Evolutionary conservation across 2,113 vertebrate genomes (phyloP), one percentile per base, ranked within the genome.

Genomic region (Oxyruncus cristatus): DNA sequence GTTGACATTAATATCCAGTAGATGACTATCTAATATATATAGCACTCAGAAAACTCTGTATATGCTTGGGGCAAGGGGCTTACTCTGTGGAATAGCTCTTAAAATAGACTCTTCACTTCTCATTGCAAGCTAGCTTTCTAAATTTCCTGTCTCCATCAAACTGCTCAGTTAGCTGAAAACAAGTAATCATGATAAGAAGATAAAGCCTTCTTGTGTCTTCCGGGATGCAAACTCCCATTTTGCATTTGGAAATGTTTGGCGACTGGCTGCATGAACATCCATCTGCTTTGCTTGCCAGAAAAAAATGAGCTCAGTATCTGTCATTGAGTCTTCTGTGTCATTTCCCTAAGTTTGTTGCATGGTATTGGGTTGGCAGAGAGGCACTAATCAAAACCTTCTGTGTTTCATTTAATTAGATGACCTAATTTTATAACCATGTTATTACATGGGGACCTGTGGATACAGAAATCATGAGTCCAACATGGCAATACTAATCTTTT

Each of bases 161-260:
- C 59, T 80, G 59, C 59, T 96, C 85, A 75, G 85, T 78, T 88
- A 92, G 65, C 50, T 92, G 92, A 92, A 95, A 95, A 90, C 63
- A 88, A 94, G 56, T 41, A 81, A 93, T 74, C 72, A 63, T 6
- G 30, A 63, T 88, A 92, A 80, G 50, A 93, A 91, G 82, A 88
- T 77, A 96, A 93, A 94, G 42, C 2, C 3, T 66, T 90, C 74
- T 67, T 88, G 17, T 74, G 63, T 72, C 68, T 95, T 79, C 50
- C 77, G 46, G 59, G 46, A 74, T 72, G 44, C 50, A 76, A 66
- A 35, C 56, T 89, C 70, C 62, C 32, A 42, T 88, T 96, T 90
- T 94, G 50, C 61, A 78, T 86, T 94, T 85, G 88, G 53, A 83
- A 80, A 32, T 50, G 56, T 82, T 67, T 6, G 1, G 42, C 83